Conservation (phyloP, 2,888 invertebrate species). For the Spisula subtruncata region DNA sequence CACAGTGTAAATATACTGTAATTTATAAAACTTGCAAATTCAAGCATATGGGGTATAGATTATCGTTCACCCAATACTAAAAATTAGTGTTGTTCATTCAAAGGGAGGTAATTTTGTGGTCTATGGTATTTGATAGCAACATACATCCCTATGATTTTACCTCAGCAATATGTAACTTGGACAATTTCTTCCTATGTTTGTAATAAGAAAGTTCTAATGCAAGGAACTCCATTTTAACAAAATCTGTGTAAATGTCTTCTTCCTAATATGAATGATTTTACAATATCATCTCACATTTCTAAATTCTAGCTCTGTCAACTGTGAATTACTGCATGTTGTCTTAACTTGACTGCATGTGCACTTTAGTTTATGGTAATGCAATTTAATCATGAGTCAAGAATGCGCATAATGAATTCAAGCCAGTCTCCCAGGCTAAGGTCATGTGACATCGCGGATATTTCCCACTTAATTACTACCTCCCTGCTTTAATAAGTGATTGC, state of each 20-base stretch:
- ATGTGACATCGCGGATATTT: conserved; percentile 23
- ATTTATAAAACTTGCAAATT: background rate
- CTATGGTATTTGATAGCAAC: too few species aligned
- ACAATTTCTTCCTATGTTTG: too few species aligned
- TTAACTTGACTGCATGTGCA: conserved; percentile 13
- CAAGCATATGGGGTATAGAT: background rate
- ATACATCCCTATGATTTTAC: too few species aligned
- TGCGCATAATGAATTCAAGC: conserved; percentile 10
- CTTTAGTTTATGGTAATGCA: conserved; percentile 30
- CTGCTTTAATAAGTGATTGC: conserved; percentile 29
- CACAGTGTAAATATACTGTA: too few species aligned
- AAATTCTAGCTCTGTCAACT: conserved; percentile 1
- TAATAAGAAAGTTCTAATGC: too few species aligned
- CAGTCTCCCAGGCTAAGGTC: background rate
- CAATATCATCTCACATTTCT: background rate
- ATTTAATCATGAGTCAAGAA: conserved; percentile 29
- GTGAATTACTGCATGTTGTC: conserved; percentile 10
- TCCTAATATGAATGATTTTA: background rate
- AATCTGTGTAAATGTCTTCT: too few species aligned
- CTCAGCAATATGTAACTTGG: too few species aligned
- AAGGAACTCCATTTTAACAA: too few species aligned
- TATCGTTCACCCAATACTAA: background rate
- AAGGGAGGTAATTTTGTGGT: too few species aligned
- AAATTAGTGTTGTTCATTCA: too few species aligned
- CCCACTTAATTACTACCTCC: conserved; percentile 29